Percentiles rank a stretch among this genome's conserved stretches.
Evolutionary conservation across 1,140 invertebrate genomes (phyloP).

Genomic region (Eriocheir sinensis): DNA sequence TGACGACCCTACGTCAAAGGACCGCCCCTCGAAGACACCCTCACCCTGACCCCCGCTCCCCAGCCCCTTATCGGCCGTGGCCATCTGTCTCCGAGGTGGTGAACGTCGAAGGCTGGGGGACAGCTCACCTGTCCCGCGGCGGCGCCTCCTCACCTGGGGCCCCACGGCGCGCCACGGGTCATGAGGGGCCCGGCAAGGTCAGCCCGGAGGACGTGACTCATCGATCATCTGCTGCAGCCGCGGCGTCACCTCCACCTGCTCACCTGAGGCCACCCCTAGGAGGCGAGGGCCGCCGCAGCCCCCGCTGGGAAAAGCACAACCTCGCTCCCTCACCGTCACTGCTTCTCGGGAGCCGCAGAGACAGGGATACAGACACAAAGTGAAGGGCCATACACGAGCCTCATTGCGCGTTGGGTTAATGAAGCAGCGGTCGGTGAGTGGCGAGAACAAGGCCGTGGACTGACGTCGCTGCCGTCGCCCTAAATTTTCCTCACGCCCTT

Average conservation of each 20-base stretch:
- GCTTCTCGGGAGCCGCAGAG: not conserved
- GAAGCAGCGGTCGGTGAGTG: constrained; percentile 18
- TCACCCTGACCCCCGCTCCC: not conserved
- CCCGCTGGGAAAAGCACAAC: not conserved
- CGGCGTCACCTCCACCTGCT: not conserved
- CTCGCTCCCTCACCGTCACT: not conserved
- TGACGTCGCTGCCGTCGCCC: constrained; percentile 6
- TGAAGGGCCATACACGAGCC: not conserved
- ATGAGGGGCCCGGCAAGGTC: constrained; percentile 1
- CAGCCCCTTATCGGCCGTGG: not conserved
- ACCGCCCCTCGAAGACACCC: not conserved
- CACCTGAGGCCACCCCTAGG: not conserved
- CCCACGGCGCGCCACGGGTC: not conserved
- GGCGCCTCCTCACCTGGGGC: constrained; percentile 8
- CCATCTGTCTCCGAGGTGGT: not conserved
- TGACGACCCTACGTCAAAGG: not conserved
- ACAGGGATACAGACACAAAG: not conserved
- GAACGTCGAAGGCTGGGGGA: constrained; percentile 6
- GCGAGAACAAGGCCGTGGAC: constrained; percentile 8
- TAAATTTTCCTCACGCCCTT: not conserved
- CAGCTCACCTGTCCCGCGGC: not conserved
- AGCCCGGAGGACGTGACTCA: constrained; percentile 19
- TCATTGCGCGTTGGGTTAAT: not conserved
- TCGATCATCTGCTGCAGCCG: constrained; percentile 19
- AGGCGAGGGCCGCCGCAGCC: not conserved